Base-by-base conservation (phyloP, 2,888 invertebrate species). In the Formica aserva region DNA sequence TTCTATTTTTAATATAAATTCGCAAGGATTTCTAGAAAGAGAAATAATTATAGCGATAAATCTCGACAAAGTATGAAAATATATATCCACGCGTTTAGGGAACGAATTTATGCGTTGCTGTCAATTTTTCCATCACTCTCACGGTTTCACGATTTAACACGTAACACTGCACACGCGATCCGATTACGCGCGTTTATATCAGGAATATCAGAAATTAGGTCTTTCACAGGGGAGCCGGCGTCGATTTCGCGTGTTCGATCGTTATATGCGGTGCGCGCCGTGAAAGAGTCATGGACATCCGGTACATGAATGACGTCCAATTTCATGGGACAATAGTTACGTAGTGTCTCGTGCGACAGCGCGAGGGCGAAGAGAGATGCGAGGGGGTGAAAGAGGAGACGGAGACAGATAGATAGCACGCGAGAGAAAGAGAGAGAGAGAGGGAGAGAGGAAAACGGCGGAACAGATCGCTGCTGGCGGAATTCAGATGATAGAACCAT, bases 321-420 rank as follows among this genome's bases (percentile, higher is more conserved):
- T 92, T 92, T 92, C 92, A 92, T 92, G 92, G 92, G 91, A 90
- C 92, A 92, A 92, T 92, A 92, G 91, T 90, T 91, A 91, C 92
- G 91, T 84, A 83, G 90, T 87, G 87, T 83, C 84, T 75, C 86
- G 55, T 62, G 75, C 76, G 88, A 63, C 67, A 55, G 84, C 45
- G 55, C 22, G 29, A 29, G 76, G 57, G 72, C 72, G 83, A 62
- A 67, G 41, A 74, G 60, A 32, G 32, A 45, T 11, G 29, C 38
- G 32, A 57, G 65, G 35, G 72, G 65, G 80, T 4, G 71, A 77
- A 84, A 66, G 38, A 66, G 82, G 62, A 83, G 75, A 67, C 71
- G 71, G 82, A 82, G 80, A n/a, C 55, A 18, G 45, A 45, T 66
- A 62, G 78, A 67, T 60, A 74, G 66, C 76, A 35, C 15, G 60